These are phyloP conservation scores for Gordius sp. DNA, from an alignment of 2,888 invertebrate genomes.

Conservation along the genomic window DNA sequence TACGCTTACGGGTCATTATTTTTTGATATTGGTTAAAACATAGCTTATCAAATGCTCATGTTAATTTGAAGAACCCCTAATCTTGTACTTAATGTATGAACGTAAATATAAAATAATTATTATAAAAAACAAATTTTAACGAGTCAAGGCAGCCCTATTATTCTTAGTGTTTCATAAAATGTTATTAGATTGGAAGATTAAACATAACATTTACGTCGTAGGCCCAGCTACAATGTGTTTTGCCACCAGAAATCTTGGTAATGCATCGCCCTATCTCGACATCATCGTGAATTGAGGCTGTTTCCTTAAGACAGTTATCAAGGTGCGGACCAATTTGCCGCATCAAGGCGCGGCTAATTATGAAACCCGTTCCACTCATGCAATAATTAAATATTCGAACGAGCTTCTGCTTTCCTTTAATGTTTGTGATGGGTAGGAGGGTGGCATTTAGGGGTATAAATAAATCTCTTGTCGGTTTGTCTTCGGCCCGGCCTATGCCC, in stretches of 20 bases:
- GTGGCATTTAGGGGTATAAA: background rate
- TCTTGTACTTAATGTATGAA: too few relatives aligned
- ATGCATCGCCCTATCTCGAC: constrained; percentile 89
- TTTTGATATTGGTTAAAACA: too few relatives aligned
- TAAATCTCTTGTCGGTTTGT: background rate
- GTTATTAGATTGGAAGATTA: too few relatives aligned
- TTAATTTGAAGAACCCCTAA: too few relatives aligned
- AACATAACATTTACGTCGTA: constrained; percentile 67
- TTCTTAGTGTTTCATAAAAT: too few relatives aligned
- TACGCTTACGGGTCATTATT: too few relatives aligned
- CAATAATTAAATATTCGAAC: constrained; percentile 88
- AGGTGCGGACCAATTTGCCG: constrained; percentile 60
- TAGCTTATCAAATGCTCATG: too few relatives aligned
- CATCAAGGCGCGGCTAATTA: constrained; percentile 61
- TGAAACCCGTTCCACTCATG: constrained; percentile 94
- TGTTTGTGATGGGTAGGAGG: constrained; percentile 34
- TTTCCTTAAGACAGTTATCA: constrained; percentile 53
- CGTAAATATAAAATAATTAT: too few relatives aligned
- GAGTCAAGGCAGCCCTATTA: too few relatives aligned
- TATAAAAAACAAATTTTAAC: too few relatives aligned
- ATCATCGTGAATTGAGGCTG: constrained; percentile 75
- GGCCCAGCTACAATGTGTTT: constrained; percentile 89
- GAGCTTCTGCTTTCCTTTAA: constrained; percentile 59
- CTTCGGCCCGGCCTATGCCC: constrained; percentile 29
- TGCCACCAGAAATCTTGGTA: constrained; percentile 65